Conservation (phyloP, 2,113 vertebrate species). For the Andinoacara biseriatus region DNA sequence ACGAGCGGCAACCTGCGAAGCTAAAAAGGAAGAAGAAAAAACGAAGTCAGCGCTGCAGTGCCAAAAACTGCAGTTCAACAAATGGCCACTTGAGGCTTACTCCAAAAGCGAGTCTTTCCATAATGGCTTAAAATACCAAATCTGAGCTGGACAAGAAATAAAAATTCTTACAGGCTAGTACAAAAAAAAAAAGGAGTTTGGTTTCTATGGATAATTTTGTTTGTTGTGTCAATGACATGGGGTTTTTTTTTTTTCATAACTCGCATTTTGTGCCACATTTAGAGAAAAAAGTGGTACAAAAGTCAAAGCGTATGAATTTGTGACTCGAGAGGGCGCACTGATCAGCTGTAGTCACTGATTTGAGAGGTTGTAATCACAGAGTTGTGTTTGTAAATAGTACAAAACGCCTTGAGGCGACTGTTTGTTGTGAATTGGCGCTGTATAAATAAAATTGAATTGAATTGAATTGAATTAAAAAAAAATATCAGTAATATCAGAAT, state of each 20-base stretch:
- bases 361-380: no score
- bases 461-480: no score
- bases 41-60: neutral
- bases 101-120: neutral
- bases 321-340: neutral
- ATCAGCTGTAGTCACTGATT: neutral
- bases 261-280: neutral
- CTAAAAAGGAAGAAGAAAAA: neutral
- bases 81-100: neutral
- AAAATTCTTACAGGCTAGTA: neutral
- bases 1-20: no score
- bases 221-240: neutral
- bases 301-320: neutral
- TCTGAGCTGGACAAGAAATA: neutral
- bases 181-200: neutral
- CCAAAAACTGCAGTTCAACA: neutral
- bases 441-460: no score
- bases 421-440: no score
- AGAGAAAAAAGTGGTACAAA: neutral
- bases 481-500: neutral
- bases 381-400: neutral
- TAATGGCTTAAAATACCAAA: neutral
- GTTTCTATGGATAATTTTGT: neutral
- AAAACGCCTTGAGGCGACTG: no score
- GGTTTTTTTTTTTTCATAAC: neutral